Evolutionary conservation across 35 echinoderm and acorn worm genomes (phyloP).

Genomic region (Lytechinus variegatus): DNA sequence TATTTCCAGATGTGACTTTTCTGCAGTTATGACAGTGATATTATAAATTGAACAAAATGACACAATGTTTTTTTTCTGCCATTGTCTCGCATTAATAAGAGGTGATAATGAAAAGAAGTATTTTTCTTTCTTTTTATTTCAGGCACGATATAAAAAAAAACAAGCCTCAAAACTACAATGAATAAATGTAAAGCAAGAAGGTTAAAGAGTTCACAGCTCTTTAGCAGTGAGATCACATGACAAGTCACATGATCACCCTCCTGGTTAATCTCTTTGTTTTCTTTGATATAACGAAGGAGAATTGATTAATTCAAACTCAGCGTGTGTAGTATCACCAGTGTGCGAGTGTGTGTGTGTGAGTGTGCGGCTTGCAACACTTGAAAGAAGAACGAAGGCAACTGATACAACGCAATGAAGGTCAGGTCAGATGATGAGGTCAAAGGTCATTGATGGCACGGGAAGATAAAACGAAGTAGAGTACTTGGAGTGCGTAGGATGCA

Average conservation of each 20-base stretch:
- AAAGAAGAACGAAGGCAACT: slow-evolving; percentile 44
- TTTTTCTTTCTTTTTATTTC: background rate
- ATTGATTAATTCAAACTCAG: background rate
- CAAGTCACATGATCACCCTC: background rate
- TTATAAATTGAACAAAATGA: background rate
- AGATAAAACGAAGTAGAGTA: slow-evolving; percentile 45
- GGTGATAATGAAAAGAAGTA: background rate
- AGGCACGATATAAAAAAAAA: slow-evolving; percentile 7
- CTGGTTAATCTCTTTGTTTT: background rate
- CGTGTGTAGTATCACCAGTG: slow-evolving; percentile 32
- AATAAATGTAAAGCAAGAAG: slow-evolving; percentile 6
- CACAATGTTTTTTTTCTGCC: background rate
- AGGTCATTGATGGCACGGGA: slow-evolving; percentile 48
- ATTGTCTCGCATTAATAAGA: background rate
- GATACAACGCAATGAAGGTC: slow-evolving; percentile 49
- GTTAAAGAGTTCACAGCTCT: background rate
- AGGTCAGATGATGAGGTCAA: slow-evolving; percentile 51
- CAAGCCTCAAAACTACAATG: slow-evolving; percentile 5
- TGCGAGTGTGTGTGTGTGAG: slow-evolving; percentile 51
- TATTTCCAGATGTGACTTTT: background rate
- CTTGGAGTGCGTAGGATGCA: slow-evolving; percentile 55
- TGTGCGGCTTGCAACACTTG: slow-evolving; percentile 48
- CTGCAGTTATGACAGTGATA: background rate
- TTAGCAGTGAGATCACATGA: background rate
- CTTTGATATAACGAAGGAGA: background rate